Evolutionary conservation across 2,888 invertebrate genomes (phyloP).

Genomic region (Chelonus formosanus): DNA sequence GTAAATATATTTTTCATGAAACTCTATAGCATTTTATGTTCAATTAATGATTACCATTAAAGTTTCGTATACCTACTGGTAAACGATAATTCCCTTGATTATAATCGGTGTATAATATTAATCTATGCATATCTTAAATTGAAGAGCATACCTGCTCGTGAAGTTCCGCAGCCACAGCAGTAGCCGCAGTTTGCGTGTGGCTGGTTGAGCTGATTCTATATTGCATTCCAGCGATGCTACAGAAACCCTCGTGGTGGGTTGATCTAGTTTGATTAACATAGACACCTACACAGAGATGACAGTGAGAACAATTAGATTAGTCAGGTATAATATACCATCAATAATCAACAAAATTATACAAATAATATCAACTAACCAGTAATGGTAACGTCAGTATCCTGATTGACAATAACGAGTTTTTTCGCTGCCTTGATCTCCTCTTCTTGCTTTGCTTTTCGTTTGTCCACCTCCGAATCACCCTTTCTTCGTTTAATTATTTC

Average conservation of each 20-base stretch:
- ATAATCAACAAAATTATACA: too few species aligned
- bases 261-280: slow-evolving; percentile 79
- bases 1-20: too few species aligned
- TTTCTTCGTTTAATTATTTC: slow-evolving; percentile 58
- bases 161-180: slow-evolving; percentile 74
- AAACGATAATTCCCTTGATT: too few species aligned
- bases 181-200: slow-evolving; percentile 85
- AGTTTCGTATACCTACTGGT: too few species aligned
- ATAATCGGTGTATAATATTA: too few species aligned
- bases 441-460: slow-evolving; percentile 45
- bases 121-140: too few species aligned
- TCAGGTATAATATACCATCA: too few species aligned
- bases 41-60: too few species aligned
- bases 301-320: slow-evolving; percentile 9
- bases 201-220: slow-evolving; percentile 89
- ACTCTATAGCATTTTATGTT: too few species aligned
- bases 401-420: slow-evolving; percentile 81
- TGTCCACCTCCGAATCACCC: slow-evolving; percentile 55
- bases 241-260: slow-evolving; percentile 83
- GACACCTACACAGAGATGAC: slow-evolving; percentile 67
- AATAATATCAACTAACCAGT: slow-evolving; percentile 68
- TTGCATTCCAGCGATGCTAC: slow-evolving; percentile 86
- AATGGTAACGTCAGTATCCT: slow-evolving; percentile 87
- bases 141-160: slow-evolving; percentile 58
- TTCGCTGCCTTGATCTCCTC: slow-evolving; percentile 62